Percentiles rank a stretch among this genome's conserved stretches.
Evolutionary conservation across 2,888 invertebrate species (phyloP).

Genomic region (Agrotis puta): DNA sequence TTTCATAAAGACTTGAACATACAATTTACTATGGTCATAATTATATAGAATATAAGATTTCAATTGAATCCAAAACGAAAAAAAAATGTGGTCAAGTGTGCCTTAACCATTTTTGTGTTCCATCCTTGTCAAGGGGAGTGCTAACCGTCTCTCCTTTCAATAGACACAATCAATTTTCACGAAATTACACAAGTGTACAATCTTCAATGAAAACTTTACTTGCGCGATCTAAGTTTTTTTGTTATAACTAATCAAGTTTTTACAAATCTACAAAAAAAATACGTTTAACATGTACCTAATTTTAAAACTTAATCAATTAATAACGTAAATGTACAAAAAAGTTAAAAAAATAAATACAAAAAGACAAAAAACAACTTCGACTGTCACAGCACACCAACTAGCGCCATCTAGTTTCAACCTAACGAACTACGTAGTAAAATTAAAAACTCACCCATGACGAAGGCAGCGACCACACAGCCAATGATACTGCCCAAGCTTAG

Average conservation of each 20-base stretch:
- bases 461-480: constrained; percentile 84
- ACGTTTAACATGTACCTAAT: fast-evolving
- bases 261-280: fast-evolving
- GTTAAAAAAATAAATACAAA: neutral
- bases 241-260: fast-evolving
- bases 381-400: neutral
- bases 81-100: constrained; percentile 81
- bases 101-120: constrained; percentile 86
- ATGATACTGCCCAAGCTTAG: constrained; percentile 81
- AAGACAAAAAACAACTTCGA: constrained; percentile 9
- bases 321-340: neutral
- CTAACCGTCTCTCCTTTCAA: constrained; percentile 99
- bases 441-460: constrained; percentile 78
- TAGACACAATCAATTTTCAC: constrained; percentile 93
- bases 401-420: constrained; percentile 67
- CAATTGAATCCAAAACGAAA: constrained; percentile 3
- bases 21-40: too few species aligned
- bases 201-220: constrained; percentile 55
- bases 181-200: constrained; percentile 41
- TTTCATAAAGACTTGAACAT: too few species aligned
- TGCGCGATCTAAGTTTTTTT: constrained; percentile 66
- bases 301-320: neutral
- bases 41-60: too few species aligned
- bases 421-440: constrained; percentile 25
- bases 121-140: constrained; percentile 99